Evolutionary conservation across 2,797 vertebrate species (phyloP).

Genomic region (Chanos chanos): DNA sequence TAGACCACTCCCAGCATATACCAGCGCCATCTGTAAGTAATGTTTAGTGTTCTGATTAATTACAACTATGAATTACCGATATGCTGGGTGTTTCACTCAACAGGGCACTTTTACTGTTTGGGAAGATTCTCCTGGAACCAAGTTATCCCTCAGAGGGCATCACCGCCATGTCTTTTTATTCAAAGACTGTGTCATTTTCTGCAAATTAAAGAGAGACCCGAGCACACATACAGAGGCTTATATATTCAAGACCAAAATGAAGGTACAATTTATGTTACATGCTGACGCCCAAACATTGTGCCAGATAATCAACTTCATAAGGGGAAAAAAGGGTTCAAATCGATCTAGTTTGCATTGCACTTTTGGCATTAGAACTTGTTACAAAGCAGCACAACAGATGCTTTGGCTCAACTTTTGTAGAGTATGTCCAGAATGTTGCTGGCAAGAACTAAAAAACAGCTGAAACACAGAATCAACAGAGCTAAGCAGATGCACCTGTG

Average conservation of each 20-base stretch:
- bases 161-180: conserved; percentile 95
- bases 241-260: conserved; percentile 95
- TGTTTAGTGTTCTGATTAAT: background rate
- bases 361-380: too few species aligned
- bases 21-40: background rate
- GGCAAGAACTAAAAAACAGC: too few species aligned
- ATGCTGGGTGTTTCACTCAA: background rate
- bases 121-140: conserved; percentile 88
- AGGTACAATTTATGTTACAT: conserved; percentile 76
- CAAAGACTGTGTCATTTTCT: conserved; percentile 88
- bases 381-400: background rate
- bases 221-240: conserved; percentile 81
- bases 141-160: conserved; percentile 88
- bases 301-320: too few species aligned
- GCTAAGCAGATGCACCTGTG: background rate
- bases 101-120: conserved; percentile 92
- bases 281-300: too few species aligned
- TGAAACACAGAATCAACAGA: conserved; percentile 15
- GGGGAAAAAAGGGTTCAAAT: too few species aligned
- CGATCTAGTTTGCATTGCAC: too few species aligned
- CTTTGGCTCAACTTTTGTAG: background rate
- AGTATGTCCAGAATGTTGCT: too few species aligned
- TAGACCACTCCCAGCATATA: background rate
- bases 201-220: conserved; percentile 85
- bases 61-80: too few species aligned